Percentiles rank a stretch among this genome's conserved stretches.
phyloP scores from a whole-genome alignment of 1,140 invertebrate genomes.

The Pararge aegeria region DNA sequence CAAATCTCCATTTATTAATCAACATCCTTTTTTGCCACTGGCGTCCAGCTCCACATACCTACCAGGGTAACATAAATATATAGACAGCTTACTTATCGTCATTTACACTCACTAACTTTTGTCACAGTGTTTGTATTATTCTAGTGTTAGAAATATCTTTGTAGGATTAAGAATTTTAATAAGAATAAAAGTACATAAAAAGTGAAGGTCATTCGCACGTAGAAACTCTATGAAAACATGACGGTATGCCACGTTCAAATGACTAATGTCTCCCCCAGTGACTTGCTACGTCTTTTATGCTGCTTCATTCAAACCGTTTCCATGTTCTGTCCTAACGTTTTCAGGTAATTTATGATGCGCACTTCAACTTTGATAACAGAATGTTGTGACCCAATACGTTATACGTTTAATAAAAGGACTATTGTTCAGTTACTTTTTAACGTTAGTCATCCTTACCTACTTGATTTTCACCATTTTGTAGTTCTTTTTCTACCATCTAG shows the following conservation, averaged over 20 bases:
- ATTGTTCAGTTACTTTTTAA: slow-evolving; percentile 20
- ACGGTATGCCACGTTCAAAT: slow-evolving; percentile 41
- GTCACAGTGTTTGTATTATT: too few relatives aligned
- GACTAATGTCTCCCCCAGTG: slow-evolving; percentile 54
- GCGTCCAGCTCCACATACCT: too few relatives aligned
- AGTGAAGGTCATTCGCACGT: not conserved
- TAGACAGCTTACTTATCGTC: too few relatives aligned
- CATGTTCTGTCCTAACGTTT: slow-evolving; percentile 39
- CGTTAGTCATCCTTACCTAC: slow-evolving; percentile 8
- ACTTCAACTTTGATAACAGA: slow-evolving; percentile 46
- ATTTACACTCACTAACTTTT: too few relatives aligned
- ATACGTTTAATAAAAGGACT: slow-evolving; percentile 19
- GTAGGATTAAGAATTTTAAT: not conserved
- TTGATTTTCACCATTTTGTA: too few relatives aligned
- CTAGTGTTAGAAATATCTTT: too few relatives aligned
- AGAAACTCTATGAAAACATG: slow-evolving; percentile 23
- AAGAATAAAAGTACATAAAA: not conserved
- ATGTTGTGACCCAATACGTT: slow-evolving; percentile 44
- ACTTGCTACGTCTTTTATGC: slow-evolving; percentile 50
- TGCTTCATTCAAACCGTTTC: slow-evolving; percentile 38
- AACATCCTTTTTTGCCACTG: too few relatives aligned
- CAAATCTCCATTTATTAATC: too few relatives aligned
- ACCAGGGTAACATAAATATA: too few relatives aligned
- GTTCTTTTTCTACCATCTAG: too few relatives aligned
- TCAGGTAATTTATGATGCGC: slow-evolving; percentile 60